Conservation (phyloP, 2,113 vertebrate species). For the Podocnemis expansa region DNA sequence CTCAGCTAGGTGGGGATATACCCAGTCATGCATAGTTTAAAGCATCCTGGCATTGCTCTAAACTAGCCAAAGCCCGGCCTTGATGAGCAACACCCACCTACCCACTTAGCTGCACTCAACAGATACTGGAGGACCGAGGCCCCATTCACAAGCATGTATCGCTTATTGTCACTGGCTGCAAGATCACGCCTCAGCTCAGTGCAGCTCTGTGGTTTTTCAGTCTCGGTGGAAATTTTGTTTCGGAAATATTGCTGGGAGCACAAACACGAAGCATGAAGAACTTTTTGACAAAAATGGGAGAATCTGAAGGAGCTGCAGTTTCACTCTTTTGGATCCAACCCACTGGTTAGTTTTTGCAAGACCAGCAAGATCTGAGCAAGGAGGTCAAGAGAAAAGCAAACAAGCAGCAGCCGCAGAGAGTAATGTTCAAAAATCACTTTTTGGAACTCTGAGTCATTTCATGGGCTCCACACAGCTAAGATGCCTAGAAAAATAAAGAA, state of each 20-base stretch:
- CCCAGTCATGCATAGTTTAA: not conserved
- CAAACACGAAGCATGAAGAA: conserved; percentile 66
- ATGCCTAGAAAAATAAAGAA: conserved; percentile 49
- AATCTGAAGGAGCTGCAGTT: not conserved
- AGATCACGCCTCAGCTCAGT: conserved; percentile 32
- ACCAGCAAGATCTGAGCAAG: conserved; percentile 31
- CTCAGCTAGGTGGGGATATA: accelerated
- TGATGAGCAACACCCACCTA: not conserved
- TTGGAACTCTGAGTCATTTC: conserved; percentile 15
- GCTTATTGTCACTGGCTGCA: not conserved
- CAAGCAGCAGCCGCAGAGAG: conserved; percentile 28
- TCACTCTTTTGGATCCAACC: conserved; percentile 9
- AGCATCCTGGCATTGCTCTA: not conserved
- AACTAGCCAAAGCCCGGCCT: not conserved
- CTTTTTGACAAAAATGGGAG: conserved; percentile 1
- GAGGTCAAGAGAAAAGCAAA: conserved; percentile 63
- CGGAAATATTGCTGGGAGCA: conserved; percentile 32
- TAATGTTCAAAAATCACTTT: not conserved
- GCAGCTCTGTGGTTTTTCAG: conserved; percentile 17
- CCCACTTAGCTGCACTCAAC: not conserved
- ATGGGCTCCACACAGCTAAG: not conserved
- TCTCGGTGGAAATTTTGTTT: conserved; percentile 57
- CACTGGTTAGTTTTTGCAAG: conserved; percentile 21
- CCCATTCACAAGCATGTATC: not conserved
- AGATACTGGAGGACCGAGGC: not conserved